Conservation (phyloP, 2,888 invertebrate genomes). For the Nymphalis c-album region DNA sequence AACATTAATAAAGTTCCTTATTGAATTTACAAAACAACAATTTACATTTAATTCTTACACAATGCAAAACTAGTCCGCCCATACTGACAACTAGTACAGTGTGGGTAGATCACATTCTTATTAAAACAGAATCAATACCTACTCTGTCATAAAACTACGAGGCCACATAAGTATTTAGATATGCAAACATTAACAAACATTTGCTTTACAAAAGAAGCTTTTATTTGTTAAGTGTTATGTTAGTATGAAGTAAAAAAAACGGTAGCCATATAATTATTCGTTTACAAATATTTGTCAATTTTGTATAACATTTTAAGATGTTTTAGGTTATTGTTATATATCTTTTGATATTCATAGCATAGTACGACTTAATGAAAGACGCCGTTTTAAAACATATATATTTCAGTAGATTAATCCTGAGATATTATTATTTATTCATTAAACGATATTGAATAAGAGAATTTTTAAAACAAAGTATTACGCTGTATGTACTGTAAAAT, state of each 20-base stretch:
- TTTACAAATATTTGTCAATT: not conserved
- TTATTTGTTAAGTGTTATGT: not conserved
- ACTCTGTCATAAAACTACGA: slow-evolving; percentile 3
- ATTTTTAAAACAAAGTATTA: no score
- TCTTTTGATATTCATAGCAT: no score
- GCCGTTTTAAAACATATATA: no score
- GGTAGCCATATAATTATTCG: no score
- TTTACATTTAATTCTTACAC: slow-evolving; percentile 60
- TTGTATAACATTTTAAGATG: not conserved
- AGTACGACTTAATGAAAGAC: no score
- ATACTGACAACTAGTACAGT: slow-evolving; percentile 47
- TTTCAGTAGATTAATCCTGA: no score
- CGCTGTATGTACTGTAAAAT: no score
- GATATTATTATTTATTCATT: no score
- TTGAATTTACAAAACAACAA: slow-evolving; percentile 47
- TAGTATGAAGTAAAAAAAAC: no score
- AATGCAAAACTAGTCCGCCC: slow-evolving; percentile 67
- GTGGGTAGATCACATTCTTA: slow-evolving; percentile 52
- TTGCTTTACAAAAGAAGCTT: not conserved
- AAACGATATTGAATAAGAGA: no score
- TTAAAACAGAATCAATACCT: slow-evolving; percentile 10
- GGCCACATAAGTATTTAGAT: slow-evolving; percentile 3
- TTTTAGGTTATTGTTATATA: no score
- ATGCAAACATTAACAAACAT: slow-evolving; percentile 3
- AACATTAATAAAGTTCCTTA: slow-evolving; percentile 5